Evolutionary conservation across 2,113 vertebrate genomes (phyloP), one percentile per base, ranked within the genome.

Genomic region (Varanus komodoensis): DNA sequence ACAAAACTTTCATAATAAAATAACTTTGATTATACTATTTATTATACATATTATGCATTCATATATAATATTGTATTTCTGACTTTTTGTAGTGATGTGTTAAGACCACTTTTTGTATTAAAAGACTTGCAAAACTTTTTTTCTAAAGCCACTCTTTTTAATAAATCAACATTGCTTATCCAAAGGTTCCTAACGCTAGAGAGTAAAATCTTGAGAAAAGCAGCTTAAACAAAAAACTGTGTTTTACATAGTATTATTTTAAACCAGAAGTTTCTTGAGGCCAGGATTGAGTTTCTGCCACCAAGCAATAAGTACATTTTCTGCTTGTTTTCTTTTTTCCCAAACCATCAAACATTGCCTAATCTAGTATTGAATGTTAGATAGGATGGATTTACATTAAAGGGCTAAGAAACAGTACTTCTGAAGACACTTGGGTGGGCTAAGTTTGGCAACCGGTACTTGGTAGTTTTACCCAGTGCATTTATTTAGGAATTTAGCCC

Each of bases 61-160:
- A 44, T 44, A 2, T 44, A 44, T 44, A 44, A 44, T 44, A 44
- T 44, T 44, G 38, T 89, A 86, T 90, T 89, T 0, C 0, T 92
- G 91, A 73, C 4, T 80, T 85, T 89, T 85, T 27, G 69, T 80
- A n/a, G 89, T 11, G 86, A 87, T 74, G 74, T 27, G 89, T 87
- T 38, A 67, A 69, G 14, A 64, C 68, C 48, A 38, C 12, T n/a
- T 77, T 87, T 83, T 77, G 34, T 52, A n/a, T 21, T 67, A 67
- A 52, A 87, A 67, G 80, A 48, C 64, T 89, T 83, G 69, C 80
- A 48, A 8, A 17, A 48, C 68, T 75, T 74, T 34, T 15, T 8
- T 3, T 73, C 38, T 34, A 29, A 21, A 82, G 73, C 38, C 3
- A 52, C 8, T 82, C 50, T 81, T 3, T 0, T 73, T 89, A 89